A percentile compares a stretch with the other conserved stretches of the same genome.
Conservation (phyloP, 2,113 vertebrate species). For the Myiagra hebetior region DNA sequence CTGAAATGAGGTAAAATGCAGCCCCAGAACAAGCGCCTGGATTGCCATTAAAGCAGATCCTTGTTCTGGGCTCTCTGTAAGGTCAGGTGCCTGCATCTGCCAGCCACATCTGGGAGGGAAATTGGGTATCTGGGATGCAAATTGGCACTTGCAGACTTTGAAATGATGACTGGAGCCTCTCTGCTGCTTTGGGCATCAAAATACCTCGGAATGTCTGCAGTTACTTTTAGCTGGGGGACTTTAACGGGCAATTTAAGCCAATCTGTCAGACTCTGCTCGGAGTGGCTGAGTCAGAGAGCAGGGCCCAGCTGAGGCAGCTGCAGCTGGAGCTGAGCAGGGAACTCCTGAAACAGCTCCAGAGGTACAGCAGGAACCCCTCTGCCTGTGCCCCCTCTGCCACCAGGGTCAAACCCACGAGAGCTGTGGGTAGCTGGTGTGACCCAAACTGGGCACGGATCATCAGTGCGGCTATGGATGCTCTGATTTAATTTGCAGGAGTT, state of each 20-base stretch:
- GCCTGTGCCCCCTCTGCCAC: not conserved
- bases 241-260: not conserved
- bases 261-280: not conserved
- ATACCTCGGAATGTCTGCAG: not conserved
- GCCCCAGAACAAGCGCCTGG: not conserved
- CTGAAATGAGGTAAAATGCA: not conserved
- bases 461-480: not conserved
- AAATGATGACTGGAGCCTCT: not conserved
- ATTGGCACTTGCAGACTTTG: not conserved
- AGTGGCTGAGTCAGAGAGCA: not conserved
- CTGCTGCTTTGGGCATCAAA: not conserved
- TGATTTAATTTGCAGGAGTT: not conserved
- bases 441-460: accelerated
- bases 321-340: not conserved
- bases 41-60: not conserved
- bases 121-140: not conserved
- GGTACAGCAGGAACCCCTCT: not conserved
- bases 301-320: not conserved
- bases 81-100: not conserved
- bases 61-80: not conserved
- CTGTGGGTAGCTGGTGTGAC: not conserved
- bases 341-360: not conserved
- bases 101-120: not conserved
- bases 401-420: not conserved
- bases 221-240: not conserved